Percentiles rank a stretch among this genome's conserved stretches.
phyloP scores from a whole-genome alignment of 2,113 vertebrate genomes.

The Amblyornis subalaris region DNA sequence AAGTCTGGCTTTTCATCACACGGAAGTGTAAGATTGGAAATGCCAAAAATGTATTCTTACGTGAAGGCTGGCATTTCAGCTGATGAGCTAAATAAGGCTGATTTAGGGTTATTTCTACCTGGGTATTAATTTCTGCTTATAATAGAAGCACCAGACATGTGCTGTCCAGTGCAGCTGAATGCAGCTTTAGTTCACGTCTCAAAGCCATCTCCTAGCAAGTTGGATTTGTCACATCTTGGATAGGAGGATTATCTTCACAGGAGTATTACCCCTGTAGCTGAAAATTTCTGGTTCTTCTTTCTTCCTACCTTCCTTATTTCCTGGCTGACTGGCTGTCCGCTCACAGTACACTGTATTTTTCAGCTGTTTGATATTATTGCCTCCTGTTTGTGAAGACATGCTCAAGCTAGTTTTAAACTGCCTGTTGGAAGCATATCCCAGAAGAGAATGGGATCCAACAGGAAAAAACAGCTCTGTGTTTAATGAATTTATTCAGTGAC shows the following conservation, averaged over 20 bases:
- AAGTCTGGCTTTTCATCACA: neutral
- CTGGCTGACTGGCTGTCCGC: neutral
- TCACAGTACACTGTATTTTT: neutral
- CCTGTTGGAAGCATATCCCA: neutral
- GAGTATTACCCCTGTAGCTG: neutral
- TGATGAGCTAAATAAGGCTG: slow-evolving; percentile 65
- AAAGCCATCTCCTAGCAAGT: slow-evolving; percentile 32
- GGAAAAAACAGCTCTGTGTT: neutral
- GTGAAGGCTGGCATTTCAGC: slow-evolving; percentile 63
- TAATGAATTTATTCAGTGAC: neutral
- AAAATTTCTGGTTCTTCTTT: neutral
- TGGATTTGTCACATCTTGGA: slow-evolving; percentile 50
- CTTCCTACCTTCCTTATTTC: neutral
- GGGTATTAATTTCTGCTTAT: slow-evolving; percentile 68
- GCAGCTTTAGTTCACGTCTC: slow-evolving; percentile 31
- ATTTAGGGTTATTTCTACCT: slow-evolving; percentile 68
- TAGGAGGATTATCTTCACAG: slow-evolving; percentile 28
- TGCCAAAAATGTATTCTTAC: slow-evolving; percentile 28
- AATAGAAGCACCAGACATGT: slow-evolving; percentile 39
- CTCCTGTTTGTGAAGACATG: neutral
- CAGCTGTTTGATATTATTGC: neutral
- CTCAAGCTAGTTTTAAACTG: neutral
- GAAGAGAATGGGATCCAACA: neutral
- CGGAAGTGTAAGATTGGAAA: neutral
- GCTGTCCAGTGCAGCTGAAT: slow-evolving; percentile 13